Percentiles rank a stretch among this genome's conserved stretches.
phyloP scores from a whole-genome alignment of 2,888 invertebrate genomes.

The Drosophila glabriapex region DNA sequence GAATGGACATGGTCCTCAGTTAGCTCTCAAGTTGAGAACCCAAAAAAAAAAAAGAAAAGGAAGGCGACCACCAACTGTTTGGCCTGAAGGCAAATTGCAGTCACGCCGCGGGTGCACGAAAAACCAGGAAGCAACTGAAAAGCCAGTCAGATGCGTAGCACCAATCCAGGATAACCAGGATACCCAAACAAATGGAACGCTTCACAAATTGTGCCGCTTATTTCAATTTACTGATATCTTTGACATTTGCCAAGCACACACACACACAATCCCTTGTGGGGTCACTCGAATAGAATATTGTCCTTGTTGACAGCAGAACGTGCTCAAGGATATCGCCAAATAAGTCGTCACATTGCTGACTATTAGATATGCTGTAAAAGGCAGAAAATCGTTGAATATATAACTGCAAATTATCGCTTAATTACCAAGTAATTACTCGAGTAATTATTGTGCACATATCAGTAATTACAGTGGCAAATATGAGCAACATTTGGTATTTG shows the following conservation, averaged over 20 bases:
- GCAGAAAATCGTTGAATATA: background rate
- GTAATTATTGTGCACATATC: background rate
- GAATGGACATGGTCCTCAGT: slow-evolving; percentile 16
- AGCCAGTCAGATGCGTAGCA: slow-evolving; percentile 46
- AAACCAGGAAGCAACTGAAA: slow-evolving; percentile 50
- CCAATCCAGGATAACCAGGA: slow-evolving; percentile 36
- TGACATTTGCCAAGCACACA: slow-evolving; percentile 39
- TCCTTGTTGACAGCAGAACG: slow-evolving; percentile 35
- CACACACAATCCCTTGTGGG: slow-evolving; percentile 7
- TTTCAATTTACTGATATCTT: slow-evolving; percentile 50
- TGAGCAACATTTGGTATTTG: rapidly evolving
- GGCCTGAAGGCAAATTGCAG: slow-evolving; percentile 69
- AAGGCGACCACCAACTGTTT: slow-evolving; percentile 71
- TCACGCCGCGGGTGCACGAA: slow-evolving; percentile 61
- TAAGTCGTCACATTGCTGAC: background rate
- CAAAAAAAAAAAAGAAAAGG: slow-evolving; percentile 16
- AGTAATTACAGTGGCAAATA: background rate
- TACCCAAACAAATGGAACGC: slow-evolving; percentile 36
- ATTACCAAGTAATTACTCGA: background rate
- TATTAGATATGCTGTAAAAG: background rate
- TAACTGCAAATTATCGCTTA: background rate
- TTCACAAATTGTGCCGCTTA: slow-evolving; percentile 57
- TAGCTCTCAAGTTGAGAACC: slow-evolving; percentile 42
- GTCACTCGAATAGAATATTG: slow-evolving; percentile 9
- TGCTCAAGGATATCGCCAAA: background rate